Percentiles rank a stretch among this genome's conserved stretches.
Conservation (phyloP, 2,797 vertebrate genomes). For the Aplochiton taeniatus region DNA sequence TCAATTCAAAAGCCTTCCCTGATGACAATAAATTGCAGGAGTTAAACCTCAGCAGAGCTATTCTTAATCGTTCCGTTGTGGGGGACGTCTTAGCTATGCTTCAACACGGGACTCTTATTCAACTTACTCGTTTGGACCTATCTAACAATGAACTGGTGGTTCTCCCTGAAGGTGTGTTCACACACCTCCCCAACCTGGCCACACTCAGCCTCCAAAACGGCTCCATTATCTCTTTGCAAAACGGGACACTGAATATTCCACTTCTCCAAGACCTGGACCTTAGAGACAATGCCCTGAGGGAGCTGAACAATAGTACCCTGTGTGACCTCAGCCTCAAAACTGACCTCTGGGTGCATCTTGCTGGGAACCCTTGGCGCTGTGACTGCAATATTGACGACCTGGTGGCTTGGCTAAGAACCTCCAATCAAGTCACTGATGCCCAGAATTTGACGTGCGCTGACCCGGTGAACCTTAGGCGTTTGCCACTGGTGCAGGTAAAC, state of each 20-base stretch:
- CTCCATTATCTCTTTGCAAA: constrained; percentile 80
- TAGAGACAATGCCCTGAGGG: constrained; percentile 81
- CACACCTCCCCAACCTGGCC: constrained; percentile 67
- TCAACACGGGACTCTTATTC: constrained; percentile 53
- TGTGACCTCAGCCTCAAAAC: constrained; percentile 71
- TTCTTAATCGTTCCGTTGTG: constrained; percentile 52
- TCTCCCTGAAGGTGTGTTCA: constrained; percentile 74
- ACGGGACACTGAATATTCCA: constrained; percentile 72
- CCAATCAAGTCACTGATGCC: constrained; percentile 70
- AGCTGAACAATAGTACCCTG: constrained; percentile 71
- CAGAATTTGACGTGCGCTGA: constrained; percentile 77
- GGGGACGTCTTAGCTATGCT: constrained; percentile 50
- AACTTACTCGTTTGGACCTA: constrained; percentile 74
- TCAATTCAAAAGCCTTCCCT: constrained; percentile 78
- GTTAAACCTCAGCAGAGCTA: constrained; percentile 76
- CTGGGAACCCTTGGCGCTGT: constrained; percentile 87
- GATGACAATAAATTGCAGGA: constrained; percentile 72
- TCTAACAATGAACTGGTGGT: constrained; percentile 79
- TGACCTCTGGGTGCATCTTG: constrained; percentile 68
- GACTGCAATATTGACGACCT: constrained; percentile 83
- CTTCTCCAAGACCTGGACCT: constrained; percentile 81
- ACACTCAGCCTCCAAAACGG: constrained; percentile 86
- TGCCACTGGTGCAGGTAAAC: constrained; percentile 74
- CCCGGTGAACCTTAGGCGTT: constrained; percentile 72
- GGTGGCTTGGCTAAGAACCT: constrained; percentile 84